These are phyloP conservation scores for Corythoichthys haematopterus DNA, from an alignment of 2,113 vertebrate genomes.

Conservation along the genomic window DNA sequence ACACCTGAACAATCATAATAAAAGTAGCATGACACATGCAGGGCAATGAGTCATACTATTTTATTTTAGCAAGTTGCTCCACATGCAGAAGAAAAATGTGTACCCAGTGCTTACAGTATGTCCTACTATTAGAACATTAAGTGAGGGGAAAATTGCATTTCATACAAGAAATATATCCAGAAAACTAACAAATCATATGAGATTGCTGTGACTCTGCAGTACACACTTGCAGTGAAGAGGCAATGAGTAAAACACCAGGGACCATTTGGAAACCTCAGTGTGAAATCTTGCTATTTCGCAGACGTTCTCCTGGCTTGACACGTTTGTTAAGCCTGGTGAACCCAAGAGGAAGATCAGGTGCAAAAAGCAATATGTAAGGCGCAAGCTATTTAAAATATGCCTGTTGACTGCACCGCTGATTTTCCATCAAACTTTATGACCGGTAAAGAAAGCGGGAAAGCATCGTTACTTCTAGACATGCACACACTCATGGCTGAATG, in stretches of 20 bases:
- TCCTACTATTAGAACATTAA: neutral
- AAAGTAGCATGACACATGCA: conserved; percentile 20
- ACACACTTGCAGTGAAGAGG: neutral
- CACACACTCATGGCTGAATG: too few species aligned
- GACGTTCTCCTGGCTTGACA: neutral
- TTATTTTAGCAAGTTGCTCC: conserved; percentile 1
- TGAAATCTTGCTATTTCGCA: neutral
- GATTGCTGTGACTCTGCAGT: neutral
- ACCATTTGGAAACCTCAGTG: neutral
- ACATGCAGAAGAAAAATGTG: neutral
- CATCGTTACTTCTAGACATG: too few species aligned
- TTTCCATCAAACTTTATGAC: neutral
- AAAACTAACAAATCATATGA: neutral
- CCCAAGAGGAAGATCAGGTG: neutral
- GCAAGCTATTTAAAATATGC: neutral
- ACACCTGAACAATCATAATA: conserved; percentile 18
- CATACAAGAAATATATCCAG: neutral
- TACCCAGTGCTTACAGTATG: neutral
- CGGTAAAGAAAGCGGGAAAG: neutral
- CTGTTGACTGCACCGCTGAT: neutral
- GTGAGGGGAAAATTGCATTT: neutral
- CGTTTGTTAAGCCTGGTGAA: neutral
- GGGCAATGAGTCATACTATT: conserved; percentile 24
- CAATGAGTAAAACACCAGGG: neutral
- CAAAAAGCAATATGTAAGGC: neutral